phyloP scores from a whole-genome alignment of 2,113 vertebrate species.

The Tenrec ecaudatus region DNA sequence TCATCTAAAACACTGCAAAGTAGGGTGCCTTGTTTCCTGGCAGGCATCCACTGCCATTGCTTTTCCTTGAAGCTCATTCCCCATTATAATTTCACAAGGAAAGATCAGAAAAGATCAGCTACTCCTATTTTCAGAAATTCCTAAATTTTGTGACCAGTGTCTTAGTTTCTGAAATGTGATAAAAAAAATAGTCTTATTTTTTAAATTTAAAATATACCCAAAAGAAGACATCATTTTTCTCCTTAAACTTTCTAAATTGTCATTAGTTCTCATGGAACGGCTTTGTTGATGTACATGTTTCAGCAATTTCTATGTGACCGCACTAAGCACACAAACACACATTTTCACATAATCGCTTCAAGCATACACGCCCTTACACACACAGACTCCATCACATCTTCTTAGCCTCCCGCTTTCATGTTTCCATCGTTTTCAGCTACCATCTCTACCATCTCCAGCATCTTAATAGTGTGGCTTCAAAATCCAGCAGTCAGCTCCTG shows the following conservation, averaged over 20 bases:
- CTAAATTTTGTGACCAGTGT: neutral
- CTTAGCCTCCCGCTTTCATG: neutral
- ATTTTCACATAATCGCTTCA: neutral
- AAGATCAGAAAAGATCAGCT: neutral
- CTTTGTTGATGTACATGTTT: neutral
- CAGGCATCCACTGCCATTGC: neutral
- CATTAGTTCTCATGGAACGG: neutral
- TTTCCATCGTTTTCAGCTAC: neutral
- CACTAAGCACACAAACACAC: neutral
- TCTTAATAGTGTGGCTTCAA: neutral
- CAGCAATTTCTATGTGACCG: neutral
- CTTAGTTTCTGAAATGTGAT: neutral
- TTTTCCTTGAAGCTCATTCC: neutral
- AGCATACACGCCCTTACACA: neutral
- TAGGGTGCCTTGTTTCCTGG: neutral
- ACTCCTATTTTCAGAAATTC: neutral
- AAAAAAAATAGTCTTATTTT: neutral
- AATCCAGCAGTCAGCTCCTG: neutral
- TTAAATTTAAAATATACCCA: neutral
- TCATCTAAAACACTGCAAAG: neutral
- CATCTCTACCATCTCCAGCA: neutral
- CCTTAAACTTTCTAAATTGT: neutral
- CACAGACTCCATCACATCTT: neutral
- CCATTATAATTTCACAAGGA: neutral
- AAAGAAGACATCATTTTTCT: neutral